Conservation (phyloP, 2,113 vertebrate genomes). For the Megaleporinus macrocephalus region DNA sequence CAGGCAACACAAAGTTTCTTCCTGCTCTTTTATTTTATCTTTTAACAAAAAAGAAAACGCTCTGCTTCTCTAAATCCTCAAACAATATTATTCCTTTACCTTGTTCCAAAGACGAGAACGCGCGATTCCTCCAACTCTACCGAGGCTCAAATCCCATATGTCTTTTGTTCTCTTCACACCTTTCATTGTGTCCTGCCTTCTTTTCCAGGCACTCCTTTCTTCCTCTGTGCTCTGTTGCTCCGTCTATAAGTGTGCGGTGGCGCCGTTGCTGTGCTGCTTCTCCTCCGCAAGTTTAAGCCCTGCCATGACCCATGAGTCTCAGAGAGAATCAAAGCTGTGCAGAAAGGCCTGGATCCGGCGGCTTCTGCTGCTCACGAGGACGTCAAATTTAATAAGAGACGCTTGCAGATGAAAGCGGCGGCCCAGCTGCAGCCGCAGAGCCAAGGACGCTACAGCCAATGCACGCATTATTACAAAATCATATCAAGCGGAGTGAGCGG, state of each 20-base stretch:
- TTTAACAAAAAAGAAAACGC: neutral
- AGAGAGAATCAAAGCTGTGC: slow-evolving; percentile 3
- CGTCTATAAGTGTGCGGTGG: neutral
- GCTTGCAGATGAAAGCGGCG: slow-evolving; percentile 25
- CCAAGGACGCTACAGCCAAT: slow-evolving; percentile 24
- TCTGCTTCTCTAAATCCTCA: neutral
- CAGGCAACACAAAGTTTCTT: neutral
- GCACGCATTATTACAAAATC: slow-evolving; percentile 47
- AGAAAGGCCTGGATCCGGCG: slow-evolving; percentile 6
- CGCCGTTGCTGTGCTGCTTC: neutral
- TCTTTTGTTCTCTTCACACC: neutral
- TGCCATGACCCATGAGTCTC: slow-evolving; percentile 6
- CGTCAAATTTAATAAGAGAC: slow-evolving; percentile 57
- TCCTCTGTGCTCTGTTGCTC: neutral
- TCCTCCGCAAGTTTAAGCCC: neutral
- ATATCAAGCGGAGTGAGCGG: slow-evolving; percentile 51
- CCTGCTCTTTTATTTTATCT: neutral
- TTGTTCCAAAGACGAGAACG: neutral
- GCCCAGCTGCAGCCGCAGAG: slow-evolving; percentile 56
- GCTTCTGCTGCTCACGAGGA: slow-evolving; percentile 22
- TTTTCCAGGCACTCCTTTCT: neutral
- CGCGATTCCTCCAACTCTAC: no score
- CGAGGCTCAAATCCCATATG: neutral
- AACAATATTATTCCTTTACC: neutral
- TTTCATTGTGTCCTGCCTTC: neutral